A percentile compares a stretch with the other conserved stretches of the same genome.
These are phyloP conservation scores for Pachyseris speciosa DNA, from an alignment of 64 coral and sea anemone genomes.

Conservation along the genomic window DNA sequence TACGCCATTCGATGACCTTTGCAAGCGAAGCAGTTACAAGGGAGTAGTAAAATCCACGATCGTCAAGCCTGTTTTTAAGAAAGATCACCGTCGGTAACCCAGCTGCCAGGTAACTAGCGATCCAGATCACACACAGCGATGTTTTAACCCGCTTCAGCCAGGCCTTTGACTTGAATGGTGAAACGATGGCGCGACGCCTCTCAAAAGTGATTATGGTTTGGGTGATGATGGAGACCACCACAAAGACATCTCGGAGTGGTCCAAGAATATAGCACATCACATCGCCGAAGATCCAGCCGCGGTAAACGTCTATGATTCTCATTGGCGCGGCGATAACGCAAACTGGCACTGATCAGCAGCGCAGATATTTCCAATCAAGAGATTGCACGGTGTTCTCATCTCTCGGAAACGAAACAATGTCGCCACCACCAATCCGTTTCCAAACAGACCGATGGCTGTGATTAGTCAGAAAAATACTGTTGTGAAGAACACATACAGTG, in stretches of 20 bases:
- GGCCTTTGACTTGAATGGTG: slow-evolving; percentile 72
- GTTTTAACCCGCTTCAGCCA: slow-evolving; percentile 45
- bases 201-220: slow-evolving; percentile 78
- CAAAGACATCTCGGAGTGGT: slow-evolving; percentile 77
- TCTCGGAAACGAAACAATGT: slow-evolving; percentile 63
- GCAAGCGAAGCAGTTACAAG: not conserved
- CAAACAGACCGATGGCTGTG: slow-evolving; percentile 27
- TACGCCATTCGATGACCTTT: slow-evolving; percentile 24
- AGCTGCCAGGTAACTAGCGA: slow-evolving; percentile 50
- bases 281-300: slow-evolving; percentile 71
- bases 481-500: too few species aligned
- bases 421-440: slow-evolving; percentile 55
- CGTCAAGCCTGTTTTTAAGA: not conserved
- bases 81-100: slow-evolving; percentile 36
- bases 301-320: too few species aligned
- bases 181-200: slow-evolving; percentile 71
- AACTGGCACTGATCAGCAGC: too few species aligned
- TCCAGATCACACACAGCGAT: slow-evolving; percentile 42
- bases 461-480: slow-evolving; percentile 39
- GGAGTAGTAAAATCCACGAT: not conserved
- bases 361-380: too few species aligned
- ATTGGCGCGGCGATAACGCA: too few species aligned
- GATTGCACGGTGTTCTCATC: too few species aligned
- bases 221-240: slow-evolving; percentile 67
- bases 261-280: slow-evolving; percentile 40